Evolutionary conservation across 1,140 invertebrate species (phyloP).

Genomic region (Heliconius himera): DNA sequence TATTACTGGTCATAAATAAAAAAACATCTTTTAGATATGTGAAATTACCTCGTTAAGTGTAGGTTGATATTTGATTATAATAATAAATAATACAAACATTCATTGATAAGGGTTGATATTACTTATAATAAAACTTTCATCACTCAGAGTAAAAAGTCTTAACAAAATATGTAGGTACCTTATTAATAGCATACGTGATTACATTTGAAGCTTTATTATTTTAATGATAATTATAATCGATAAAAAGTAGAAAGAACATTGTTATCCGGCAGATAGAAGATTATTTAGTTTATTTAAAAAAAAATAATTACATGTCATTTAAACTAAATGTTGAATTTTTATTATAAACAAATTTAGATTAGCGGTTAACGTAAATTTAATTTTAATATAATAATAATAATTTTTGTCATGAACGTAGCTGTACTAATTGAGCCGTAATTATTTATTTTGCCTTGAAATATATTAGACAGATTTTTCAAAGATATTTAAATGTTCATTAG

Average conservation of each 20-base stretch:
- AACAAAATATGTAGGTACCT: background rate
- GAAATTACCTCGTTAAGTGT: background rate
- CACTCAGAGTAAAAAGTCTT: background rate
- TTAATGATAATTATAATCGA: background rate
- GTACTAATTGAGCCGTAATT: slow-evolving; percentile 16
- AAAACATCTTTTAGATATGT: background rate
- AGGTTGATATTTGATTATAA: background rate
- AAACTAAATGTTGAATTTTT: too few species aligned
- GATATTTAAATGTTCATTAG: slow-evolving; percentile 23
- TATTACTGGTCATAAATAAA: background rate
- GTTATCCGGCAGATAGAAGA: background rate
- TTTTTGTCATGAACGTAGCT: background rate
- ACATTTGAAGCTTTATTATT: background rate
- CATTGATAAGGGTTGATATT: background rate
- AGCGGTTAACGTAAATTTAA: background rate
- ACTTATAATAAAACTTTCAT: background rate
- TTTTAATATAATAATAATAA: background rate
- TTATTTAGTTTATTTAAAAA: background rate
- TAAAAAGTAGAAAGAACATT: background rate
- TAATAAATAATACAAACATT: background rate
- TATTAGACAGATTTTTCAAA: slow-evolving; percentile 39
- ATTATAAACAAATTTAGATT: background rate
- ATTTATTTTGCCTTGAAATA: slow-evolving; percentile 33
- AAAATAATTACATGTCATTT: background rate
- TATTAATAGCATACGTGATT: background rate